A percentile compares a stretch with the other conserved stretches of the same genome.
phyloP scores from a whole-genome alignment of 1,140 invertebrate genomes.

The Melitaea cinxia region DNA sequence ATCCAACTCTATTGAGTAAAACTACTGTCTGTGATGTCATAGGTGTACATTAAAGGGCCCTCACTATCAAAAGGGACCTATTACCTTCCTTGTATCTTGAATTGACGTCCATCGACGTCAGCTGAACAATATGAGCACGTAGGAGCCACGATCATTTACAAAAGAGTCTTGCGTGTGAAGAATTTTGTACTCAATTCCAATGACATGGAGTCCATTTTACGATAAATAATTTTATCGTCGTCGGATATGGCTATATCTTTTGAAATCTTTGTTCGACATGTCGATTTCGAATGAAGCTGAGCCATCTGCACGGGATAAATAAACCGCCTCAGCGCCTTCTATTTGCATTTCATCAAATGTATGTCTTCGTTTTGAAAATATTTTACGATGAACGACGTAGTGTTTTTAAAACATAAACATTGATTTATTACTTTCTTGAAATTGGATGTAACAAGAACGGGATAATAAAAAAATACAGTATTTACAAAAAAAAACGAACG shows the following conservation, averaged over 20 bases:
- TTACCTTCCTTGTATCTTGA: slow-evolving; percentile 54
- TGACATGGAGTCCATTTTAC: background rate
- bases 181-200: slow-evolving; percentile 2
- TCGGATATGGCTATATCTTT: slow-evolving; percentile 10
- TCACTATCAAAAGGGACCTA: slow-evolving; percentile 48
- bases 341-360: slow-evolving; percentile 8
- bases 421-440: background rate
- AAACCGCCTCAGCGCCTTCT: slow-evolving; percentile 5
- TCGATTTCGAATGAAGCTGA: slow-evolving; percentile 27
- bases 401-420: background rate
- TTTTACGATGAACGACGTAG: background rate
- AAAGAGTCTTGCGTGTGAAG: background rate
- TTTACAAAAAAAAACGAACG: too few relatives aligned
- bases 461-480: background rate
- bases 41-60: slow-evolving; percentile 44
- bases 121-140: slow-evolving; percentile 44
- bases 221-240: background rate
- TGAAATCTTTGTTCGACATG: slow-evolving; percentile 27
- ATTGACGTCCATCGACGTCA: slow-evolving; percentile 61
- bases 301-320: slow-evolving; percentile 10
- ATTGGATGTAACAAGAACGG: background rate
- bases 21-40: slow-evolving; percentile 36
- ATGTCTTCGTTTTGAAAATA: slow-evolving; percentile 4
- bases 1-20: slow-evolving; percentile 24
- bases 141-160: slow-evolving; percentile 5